A percentile compares a stretch with the other conserved stretches of the same genome.
These are phyloP conservation scores for Lordiphosa andalusiaca DNA, from an alignment of 2,888 invertebrate genomes.

Conservation along the genomic window DNA sequence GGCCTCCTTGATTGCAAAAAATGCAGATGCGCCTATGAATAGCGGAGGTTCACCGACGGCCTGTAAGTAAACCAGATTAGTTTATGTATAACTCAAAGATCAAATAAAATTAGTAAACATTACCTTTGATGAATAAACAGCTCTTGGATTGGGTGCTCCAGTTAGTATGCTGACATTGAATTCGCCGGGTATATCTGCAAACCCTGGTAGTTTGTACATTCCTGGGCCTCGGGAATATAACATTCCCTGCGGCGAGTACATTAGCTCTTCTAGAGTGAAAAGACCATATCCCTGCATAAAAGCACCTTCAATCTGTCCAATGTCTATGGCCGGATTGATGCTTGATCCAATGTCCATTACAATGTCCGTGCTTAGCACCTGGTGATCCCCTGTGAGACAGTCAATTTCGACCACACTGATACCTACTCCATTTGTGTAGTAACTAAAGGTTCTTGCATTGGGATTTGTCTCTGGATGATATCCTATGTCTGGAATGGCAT, in stretches of 20 bases:
- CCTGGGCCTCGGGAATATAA: conserved; percentile 94
- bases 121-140: conserved; percentile 97
- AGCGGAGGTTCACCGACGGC: conserved; percentile 98
- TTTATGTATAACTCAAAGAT: too few relatives aligned
- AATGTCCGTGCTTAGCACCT: conserved; percentile 92
- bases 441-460: conserved; percentile 88
- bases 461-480: conserved; percentile 86
- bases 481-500: conserved; percentile 87
- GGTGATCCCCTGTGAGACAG: conserved; percentile 96
- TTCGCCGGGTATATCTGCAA: conserved; percentile 93
- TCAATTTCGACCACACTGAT: conserved; percentile 95
- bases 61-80: conserved; percentile 81
- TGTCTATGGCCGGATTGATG: conserved; percentile 97
- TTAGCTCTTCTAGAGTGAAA: conserved; percentile 93
- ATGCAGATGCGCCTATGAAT: conserved; percentile 92
- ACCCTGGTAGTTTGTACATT: conserved; percentile 95
- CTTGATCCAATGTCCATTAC: conserved; percentile 98
- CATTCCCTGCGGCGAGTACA: conserved; percentile 91
- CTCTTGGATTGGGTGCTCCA: conserved; percentile 93
- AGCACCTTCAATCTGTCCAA: conserved; percentile 97
- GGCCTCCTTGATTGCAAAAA: conserved; percentile 95
- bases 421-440: conserved; percentile 92
- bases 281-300: conserved; percentile 97
- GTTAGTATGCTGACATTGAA: conserved; percentile 96
- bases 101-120: not conserved